Percentiles rank a stretch among this genome's conserved stretches.
Conservation (phyloP, 2,113 vertebrate species). For the Eubucco bourcierii region DNA sequence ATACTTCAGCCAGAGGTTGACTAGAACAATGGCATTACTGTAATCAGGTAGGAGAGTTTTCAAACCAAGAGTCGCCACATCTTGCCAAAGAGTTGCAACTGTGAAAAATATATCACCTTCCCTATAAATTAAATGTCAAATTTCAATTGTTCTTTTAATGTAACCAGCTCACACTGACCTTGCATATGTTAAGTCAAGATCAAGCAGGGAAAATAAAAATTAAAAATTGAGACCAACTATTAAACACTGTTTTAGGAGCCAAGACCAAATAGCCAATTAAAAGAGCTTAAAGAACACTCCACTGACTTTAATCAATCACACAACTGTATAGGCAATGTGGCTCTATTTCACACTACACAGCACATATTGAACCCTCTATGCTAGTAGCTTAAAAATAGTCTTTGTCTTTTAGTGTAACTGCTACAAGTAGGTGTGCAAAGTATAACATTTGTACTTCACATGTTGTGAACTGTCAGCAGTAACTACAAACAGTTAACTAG, state of each 20-base stretch:
- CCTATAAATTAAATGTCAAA: not conserved
- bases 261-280: not conserved
- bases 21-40: not conserved
- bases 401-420: not conserved
- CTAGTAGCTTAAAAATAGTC: not conserved
- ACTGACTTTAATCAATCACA: not conserved
- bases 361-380: not conserved
- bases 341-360: not conserved
- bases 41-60: not conserved
- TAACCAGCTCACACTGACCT: not conserved
- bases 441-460: not conserved
- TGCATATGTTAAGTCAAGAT: not conserved
- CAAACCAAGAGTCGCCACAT: not conserved
- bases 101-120: not conserved
- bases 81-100: not conserved
- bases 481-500: not conserved
- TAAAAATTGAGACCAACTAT: not conserved
- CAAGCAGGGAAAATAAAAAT: not conserved
- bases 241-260: not conserved
- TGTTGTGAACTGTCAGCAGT: not conserved
- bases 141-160: not conserved
- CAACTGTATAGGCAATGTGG: not conserved
- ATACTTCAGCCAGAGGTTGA: not conserved
- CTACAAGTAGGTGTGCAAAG: fast-evolving
- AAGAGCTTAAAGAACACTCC: not conserved